These are phyloP conservation scores for Timandra comae DNA, from an alignment of 2,888 invertebrate genomes.

Conservation along the genomic window DNA sequence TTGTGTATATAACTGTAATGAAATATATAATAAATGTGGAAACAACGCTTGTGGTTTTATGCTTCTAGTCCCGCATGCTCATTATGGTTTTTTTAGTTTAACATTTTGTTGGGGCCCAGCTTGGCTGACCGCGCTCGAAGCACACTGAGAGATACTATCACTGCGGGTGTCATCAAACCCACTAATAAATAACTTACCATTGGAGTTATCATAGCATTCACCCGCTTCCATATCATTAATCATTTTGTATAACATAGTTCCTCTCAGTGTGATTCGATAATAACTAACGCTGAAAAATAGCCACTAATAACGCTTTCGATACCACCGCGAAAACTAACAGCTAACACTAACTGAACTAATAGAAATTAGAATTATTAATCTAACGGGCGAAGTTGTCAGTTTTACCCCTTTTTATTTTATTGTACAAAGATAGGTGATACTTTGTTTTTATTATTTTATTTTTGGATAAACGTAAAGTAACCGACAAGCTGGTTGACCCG, in stretches of 20 bases:
- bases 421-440: slow-evolving; percentile 1
- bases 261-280: slow-evolving; percentile 11
- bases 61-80: slow-evolving; percentile 74
- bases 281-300: slow-evolving; percentile 23
- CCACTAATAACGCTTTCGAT: slow-evolving; percentile 25
- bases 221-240: too few relatives aligned
- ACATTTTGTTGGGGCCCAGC: slow-evolving; percentile 50
- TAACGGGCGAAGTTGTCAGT: slow-evolving; percentile 6
- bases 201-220: too few relatives aligned
- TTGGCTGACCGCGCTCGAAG: slow-evolving; percentile 23
- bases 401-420: background rate
- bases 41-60: slow-evolving; percentile 70
- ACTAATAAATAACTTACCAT: too few relatives aligned
- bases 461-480: too few relatives aligned
- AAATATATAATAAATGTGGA: slow-evolving; percentile 71
- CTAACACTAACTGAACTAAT: slow-evolving; percentile 4
- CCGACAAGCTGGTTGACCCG: slow-evolving; percentile 42
- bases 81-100: slow-evolving; percentile 32
- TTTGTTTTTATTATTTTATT: too few relatives aligned
- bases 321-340: slow-evolving; percentile 19
- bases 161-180: too few relatives aligned
- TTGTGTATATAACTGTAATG: slow-evolving; percentile 47
- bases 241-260: too few relatives aligned
- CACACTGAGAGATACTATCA: slow-evolving; percentile 19
- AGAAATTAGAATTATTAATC: slow-evolving; percentile 4